phyloP scores from a whole-genome alignment of 2,888 invertebrate species.

The Drosophila greeni region DNA sequence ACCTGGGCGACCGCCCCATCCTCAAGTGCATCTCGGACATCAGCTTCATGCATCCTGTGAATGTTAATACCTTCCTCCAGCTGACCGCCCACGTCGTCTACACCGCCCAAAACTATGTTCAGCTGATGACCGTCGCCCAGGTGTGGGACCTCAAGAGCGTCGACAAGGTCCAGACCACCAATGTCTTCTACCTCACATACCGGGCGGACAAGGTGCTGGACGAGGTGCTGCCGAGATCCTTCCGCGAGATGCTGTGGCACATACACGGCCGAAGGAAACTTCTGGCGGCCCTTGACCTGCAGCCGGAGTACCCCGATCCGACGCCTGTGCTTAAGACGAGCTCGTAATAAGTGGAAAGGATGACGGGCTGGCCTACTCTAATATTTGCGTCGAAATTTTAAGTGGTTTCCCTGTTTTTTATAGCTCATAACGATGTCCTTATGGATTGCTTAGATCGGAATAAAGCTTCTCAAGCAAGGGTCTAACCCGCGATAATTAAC shows the following conservation, averaged over 20 bases:
- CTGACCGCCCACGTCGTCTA: constrained; percentile 84
- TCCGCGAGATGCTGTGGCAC: constrained; percentile 83
- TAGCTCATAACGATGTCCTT: background rate
- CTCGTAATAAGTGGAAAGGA: background rate
- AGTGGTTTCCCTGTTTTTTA: background rate
- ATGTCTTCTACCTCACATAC: constrained; percentile 85
- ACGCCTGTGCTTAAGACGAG: background rate
- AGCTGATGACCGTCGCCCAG: constrained; percentile 84
- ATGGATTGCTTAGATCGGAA: background rate
- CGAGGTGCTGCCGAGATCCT: constrained; percentile 82
- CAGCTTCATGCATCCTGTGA: constrained; percentile 84
- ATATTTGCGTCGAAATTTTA: background rate
- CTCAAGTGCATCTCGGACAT: constrained; percentile 85
- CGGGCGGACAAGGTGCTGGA: constrained; percentile 79
- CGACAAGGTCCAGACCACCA: constrained; percentile 80
- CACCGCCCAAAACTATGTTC: constrained; percentile 80
- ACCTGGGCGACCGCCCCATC: constrained; percentile 81
- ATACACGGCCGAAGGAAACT: constrained; percentile 81
- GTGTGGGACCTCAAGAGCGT: constrained; percentile 79
- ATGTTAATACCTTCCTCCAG: constrained; percentile 84
- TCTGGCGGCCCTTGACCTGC: constrained; percentile 61
- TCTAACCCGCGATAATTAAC: background rate
- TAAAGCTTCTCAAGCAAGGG: background rate
- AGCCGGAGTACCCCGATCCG: constrained; percentile 32
- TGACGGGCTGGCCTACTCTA: background rate